A percentile compares a stretch with the other conserved stretches of the same genome.
phyloP scores from a whole-genome alignment of 2,113 vertebrate genomes.

The Ovibos moschatus region DNA sequence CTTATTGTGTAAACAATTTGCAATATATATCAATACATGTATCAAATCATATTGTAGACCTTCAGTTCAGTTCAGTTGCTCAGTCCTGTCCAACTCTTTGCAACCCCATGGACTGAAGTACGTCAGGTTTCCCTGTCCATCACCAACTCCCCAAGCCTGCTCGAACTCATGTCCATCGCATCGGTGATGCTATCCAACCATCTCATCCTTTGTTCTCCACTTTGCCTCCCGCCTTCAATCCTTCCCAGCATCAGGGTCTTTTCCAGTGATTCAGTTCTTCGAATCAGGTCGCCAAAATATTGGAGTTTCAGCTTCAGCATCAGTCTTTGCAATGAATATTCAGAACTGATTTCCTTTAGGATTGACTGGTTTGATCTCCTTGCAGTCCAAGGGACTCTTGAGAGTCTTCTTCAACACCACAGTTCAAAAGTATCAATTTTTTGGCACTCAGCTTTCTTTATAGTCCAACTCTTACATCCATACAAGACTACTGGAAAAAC shows the following conservation, averaged over 20 bases:
- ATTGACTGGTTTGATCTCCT: not conserved
- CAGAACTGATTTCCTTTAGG: not conserved
- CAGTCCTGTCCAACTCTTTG: not conserved
- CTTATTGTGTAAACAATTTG: not conserved
- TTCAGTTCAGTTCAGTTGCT: not conserved
- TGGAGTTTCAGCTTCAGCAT: not conserved
- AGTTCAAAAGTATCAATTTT: not conserved
- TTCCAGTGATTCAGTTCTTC: not conserved
- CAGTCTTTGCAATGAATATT: not conserved
- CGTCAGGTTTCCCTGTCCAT: not conserved
- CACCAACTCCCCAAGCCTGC: not conserved
- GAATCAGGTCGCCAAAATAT: not conserved
- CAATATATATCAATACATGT: not conserved
- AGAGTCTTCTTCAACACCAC: not conserved
- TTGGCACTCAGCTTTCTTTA: not conserved
- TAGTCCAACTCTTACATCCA: not conserved
- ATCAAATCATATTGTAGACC: not conserved
- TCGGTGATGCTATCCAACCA: not conserved
- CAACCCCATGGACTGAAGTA: not conserved
- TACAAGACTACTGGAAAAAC: not conserved
- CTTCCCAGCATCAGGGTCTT: not conserved
- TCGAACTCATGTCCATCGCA: not conserved
- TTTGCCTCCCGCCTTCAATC: accelerated
- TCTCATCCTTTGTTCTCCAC: not conserved
- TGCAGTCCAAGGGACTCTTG: not conserved